Conservation (phyloP, 2,797 vertebrate genomes). For the Sarcoramphus papa region DNA sequence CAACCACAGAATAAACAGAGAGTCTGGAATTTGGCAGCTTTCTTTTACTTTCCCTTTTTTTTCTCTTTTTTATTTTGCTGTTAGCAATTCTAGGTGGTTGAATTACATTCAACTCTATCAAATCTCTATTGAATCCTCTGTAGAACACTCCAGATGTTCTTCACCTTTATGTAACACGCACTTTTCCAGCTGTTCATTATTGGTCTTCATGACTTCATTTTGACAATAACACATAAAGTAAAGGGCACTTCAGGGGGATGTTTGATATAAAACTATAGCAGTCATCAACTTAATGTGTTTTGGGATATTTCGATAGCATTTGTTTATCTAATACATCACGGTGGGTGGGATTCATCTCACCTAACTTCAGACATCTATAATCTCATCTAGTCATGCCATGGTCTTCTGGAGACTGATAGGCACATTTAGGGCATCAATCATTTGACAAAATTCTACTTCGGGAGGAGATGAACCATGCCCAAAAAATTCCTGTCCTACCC, state of each 20-base stretch:
- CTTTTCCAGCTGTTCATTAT: background rate
- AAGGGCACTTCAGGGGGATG: conserved; percentile 55
- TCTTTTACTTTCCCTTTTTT: background rate
- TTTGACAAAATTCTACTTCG: background rate
- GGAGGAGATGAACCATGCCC: conserved; percentile 3
- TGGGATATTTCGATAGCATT: conserved; percentile 36
- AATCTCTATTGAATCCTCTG: background rate
- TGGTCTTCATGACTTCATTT: conserved; percentile 1
- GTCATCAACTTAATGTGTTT: conserved; percentile 35
- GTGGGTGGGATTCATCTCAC: background rate
- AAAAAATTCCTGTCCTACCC: background rate
- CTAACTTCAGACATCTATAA: background rate
- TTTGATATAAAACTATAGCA: conserved; percentile 56
- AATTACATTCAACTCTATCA: conserved; percentile 17
- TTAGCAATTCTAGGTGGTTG: background rate
- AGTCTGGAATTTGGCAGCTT: background rate
- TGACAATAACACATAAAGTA: background rate
- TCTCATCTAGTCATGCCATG: background rate
- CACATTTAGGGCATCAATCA: conserved; percentile 6
- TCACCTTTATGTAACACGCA: background rate
- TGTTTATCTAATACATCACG: conserved; percentile 52
- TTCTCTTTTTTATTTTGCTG: background rate
- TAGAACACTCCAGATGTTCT: background rate
- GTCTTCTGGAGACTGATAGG: conserved; percentile 20
- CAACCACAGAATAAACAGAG: background rate